Percentiles rank a stretch among this genome's conserved stretches.
Conservation (phyloP, 2,797 vertebrate genomes). For the Spinus olivaceus region DNA sequence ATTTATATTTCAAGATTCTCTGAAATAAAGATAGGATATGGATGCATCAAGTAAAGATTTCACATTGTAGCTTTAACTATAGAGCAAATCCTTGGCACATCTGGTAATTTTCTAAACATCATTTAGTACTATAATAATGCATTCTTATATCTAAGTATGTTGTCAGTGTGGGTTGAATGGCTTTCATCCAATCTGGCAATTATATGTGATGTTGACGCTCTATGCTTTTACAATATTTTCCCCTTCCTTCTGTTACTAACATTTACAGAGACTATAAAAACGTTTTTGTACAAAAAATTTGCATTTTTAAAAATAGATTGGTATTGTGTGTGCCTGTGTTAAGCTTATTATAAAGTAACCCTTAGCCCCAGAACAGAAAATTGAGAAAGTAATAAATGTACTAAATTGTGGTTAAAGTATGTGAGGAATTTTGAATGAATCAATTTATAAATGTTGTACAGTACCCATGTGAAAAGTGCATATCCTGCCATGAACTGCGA, state of each 20-base stretch:
- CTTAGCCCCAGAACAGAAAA: not conserved
- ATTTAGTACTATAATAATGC: not conserved
- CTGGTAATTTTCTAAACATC: slow-evolving; percentile 20
- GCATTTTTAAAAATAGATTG: not conserved
- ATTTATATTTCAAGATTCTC: not conserved
- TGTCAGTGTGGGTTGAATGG: slow-evolving; percentile 14
- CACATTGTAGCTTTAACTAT: not conserved
- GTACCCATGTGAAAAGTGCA: not conserved
- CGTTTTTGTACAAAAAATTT: not conserved
- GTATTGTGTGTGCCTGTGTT: not conserved
- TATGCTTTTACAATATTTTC: not conserved
- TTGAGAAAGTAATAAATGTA: not conserved
- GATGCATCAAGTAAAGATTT: not conserved
- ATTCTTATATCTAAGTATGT: not conserved
- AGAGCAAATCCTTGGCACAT: slow-evolving; percentile 33
- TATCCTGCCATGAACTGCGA: not conserved
- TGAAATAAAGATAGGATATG: slow-evolving; percentile 18
- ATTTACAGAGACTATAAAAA: not conserved
- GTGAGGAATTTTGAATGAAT: not conserved
- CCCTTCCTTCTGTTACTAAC: not conserved
- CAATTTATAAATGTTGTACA: not conserved
- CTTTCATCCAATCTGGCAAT: slow-evolving; percentile 15
- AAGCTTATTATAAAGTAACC: not conserved
- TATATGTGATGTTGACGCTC: not conserved
- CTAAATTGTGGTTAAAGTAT: not conserved